A percentile compares a stretch with the other conserved stretches of the same genome.
These are phyloP conservation scores for Orthonychiurus folsomi DNA, from an alignment of 2,888 invertebrate genomes.

Conservation along the genomic window DNA sequence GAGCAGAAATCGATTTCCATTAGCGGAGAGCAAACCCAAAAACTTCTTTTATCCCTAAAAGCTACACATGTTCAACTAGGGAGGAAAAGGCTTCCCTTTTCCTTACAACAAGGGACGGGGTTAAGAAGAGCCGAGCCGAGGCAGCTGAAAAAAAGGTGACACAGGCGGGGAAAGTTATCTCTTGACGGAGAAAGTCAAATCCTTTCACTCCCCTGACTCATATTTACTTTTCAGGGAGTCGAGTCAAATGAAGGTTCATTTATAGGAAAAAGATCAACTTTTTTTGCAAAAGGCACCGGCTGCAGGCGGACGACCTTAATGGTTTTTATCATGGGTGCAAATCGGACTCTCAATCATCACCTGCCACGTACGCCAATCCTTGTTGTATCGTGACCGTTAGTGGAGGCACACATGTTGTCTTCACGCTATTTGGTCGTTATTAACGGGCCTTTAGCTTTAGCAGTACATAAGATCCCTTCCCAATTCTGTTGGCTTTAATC, in stretches of 20 bases:
- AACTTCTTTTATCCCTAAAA: not conserved
- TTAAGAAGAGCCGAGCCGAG: no score
- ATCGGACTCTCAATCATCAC: constrained; percentile 9
- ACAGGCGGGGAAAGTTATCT: not conserved
- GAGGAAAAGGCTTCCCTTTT: no score
- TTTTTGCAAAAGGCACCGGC: not conserved
- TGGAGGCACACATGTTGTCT: not conserved
- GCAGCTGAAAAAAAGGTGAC: constrained; percentile 1
- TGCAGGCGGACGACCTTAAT: not conserved
- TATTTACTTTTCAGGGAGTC: no score
- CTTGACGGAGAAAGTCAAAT: not conserved
- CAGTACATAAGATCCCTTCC: no score
- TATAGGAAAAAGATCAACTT: constrained; percentile 1
- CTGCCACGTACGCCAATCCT: constrained; percentile 10
- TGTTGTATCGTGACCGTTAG: no score
- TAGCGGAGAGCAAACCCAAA: not conserved
- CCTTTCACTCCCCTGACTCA: not conserved
- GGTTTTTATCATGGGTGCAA: constrained; percentile 1
- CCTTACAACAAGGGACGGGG: no score
- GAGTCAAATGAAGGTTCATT: not conserved
- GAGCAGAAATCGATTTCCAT: not conserved
- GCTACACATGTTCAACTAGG: constrained; percentile 1
- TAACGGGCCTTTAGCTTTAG: no score
- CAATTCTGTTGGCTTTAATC: no score
- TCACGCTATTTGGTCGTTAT: not conserved